Conservation (phyloP, 2,888 invertebrate species). For the Apamea crenata region DNA sequence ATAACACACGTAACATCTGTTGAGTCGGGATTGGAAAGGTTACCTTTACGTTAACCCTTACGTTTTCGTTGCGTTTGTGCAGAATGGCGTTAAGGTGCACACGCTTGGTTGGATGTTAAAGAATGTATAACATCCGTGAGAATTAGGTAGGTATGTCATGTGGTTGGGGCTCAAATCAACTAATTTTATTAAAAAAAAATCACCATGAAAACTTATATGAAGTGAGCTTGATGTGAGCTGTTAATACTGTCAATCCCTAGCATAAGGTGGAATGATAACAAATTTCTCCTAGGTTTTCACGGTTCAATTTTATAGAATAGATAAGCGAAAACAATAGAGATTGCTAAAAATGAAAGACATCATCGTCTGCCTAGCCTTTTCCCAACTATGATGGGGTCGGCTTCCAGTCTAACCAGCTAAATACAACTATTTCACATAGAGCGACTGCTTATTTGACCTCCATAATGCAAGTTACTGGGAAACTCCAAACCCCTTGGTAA, state of each 20-base stretch:
- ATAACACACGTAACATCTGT: conserved; percentile 62
- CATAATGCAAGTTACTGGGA: background rate
- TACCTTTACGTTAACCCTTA: conserved; percentile 38
- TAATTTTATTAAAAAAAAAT: too few relatives aligned
- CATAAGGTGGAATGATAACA: too few relatives aligned
- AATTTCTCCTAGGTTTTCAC: too few relatives aligned
- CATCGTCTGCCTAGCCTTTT: background rate
- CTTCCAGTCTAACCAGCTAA: background rate
- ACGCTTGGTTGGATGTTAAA: conserved; percentile 1
- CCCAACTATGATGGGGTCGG: background rate
- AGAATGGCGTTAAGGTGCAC: conserved; percentile 6
- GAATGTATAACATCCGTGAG: background rate
- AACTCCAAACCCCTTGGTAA: background rate
- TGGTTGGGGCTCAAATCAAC: background rate
- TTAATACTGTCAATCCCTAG: too few relatives aligned
- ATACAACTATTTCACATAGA: background rate
- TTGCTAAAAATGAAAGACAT: background rate
- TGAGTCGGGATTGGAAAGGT: conserved; percentile 54
- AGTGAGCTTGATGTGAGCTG: too few relatives aligned
- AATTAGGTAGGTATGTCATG: background rate
- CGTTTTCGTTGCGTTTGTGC: conserved; percentile 24
- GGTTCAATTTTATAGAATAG: background rate
- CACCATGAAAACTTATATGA: too few relatives aligned
- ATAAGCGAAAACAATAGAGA: background rate
- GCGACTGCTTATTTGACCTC: background rate